Conservation (phyloP, 2,113 vertebrate species). For the Syngnathoides biaculeatus region DNA sequence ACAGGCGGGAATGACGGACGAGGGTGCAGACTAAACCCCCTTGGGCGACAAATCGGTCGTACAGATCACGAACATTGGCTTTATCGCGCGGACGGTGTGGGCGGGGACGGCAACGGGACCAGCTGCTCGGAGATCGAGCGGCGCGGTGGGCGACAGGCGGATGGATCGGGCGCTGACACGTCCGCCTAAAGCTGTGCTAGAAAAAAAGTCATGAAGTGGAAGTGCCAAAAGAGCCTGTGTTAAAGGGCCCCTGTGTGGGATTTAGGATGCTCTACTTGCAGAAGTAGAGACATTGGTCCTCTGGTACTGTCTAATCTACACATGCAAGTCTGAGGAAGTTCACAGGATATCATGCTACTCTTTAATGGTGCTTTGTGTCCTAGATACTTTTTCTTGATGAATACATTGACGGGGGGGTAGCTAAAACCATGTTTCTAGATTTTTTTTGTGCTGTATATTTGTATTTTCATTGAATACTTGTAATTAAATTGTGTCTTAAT, state of each 20-base stretch:
- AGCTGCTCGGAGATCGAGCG: background rate
- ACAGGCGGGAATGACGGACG: background rate
- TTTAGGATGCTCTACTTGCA: background rate
- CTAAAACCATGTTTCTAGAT: too few species aligned
- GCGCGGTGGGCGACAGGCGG: background rate
- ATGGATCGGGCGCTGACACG: background rate
- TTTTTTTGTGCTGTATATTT: too few species aligned
- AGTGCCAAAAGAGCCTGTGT: background rate
- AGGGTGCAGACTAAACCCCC: background rate
- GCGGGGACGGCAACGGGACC: background rate
- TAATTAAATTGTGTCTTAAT: too few species aligned
- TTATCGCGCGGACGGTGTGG: background rate
- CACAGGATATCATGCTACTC: background rate
- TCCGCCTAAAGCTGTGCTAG: background rate
- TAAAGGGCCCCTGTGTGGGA: background rate
- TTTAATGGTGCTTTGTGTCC: background rate
- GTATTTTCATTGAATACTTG: too few species aligned
- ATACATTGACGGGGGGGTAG: too few species aligned
- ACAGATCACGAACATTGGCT: conserved; percentile 1
- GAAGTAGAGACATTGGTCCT: background rate
- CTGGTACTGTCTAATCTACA: background rate
- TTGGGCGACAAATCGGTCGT: background rate
- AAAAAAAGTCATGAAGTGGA: background rate
- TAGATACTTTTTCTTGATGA: background rate
- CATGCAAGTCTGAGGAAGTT: background rate